A percentile compares a stretch with the other conserved stretches of the same genome.
Evolutionary conservation across 2,888 invertebrate genomes (phyloP).

Genomic region (Punctoribates punctum): DNA sequence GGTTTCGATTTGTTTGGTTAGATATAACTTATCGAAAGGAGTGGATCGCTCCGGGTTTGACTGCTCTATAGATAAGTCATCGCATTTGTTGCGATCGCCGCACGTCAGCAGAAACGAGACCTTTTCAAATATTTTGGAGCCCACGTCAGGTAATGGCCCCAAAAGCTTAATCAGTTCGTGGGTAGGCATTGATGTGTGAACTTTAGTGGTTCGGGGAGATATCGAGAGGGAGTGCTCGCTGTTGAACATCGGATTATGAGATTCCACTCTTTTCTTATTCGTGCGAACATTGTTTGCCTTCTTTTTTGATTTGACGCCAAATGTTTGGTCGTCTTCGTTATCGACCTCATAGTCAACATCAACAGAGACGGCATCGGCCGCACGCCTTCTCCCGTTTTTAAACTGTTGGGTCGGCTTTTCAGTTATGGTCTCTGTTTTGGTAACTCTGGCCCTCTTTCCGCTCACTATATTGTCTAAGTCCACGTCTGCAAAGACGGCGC

Average conservation of each 20-base stretch:
- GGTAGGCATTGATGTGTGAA: constrained; percentile 24
- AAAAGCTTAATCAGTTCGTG: constrained; percentile 41
- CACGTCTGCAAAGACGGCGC: constrained; percentile 43
- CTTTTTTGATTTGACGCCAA: constrained; percentile 2
- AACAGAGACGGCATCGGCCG: background rate
- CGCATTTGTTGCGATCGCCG: background rate
- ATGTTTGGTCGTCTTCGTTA: constrained; percentile 11
- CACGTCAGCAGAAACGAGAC: constrained; percentile 40
- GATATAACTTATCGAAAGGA: constrained; percentile 52
- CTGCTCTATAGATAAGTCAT: constrained; percentile 5
- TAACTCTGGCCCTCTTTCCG: constrained; percentile 34
- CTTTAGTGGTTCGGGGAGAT: constrained; percentile 24
- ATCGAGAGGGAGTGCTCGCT: constrained; percentile 18
- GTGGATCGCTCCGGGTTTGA: constrained; percentile 39
- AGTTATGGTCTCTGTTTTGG: background rate
- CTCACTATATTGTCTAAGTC: constrained; percentile 44
- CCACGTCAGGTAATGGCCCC: constrained; percentile 39
- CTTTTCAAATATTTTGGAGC: constrained; percentile 27
- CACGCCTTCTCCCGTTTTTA: constrained; percentile 8
- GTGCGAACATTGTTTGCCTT: constrained; percentile 12
- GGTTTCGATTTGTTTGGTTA: constrained; percentile 50
- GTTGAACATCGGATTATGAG: constrained; percentile 9
- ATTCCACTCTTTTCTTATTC: constrained; percentile 2
- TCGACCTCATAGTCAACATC: background rate
- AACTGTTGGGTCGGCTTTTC: background rate